These are phyloP conservation scores for Euproctis similis DNA, from an alignment of 2,888 invertebrate species.

Conservation along the genomic window DNA sequence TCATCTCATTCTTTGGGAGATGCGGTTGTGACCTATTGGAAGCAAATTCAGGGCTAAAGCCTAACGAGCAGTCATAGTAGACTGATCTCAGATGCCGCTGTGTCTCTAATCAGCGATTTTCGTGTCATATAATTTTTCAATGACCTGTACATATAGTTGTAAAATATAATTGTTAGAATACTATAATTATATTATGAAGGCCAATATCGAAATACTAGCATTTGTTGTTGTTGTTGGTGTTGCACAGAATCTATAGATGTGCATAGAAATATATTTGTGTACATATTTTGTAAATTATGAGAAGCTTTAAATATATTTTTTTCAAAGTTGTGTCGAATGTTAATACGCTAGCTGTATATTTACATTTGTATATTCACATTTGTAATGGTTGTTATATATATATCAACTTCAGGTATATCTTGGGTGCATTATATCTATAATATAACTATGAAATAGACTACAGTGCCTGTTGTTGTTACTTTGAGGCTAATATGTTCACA, in stretches of 20 bases:
- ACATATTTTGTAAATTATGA: slow-evolving; percentile 49
- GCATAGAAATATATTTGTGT: slow-evolving; percentile 38
- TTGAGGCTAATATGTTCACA: too few relatives aligned
- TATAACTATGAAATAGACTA: too few relatives aligned
- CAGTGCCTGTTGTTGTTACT: too few relatives aligned
- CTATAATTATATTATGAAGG: slow-evolving; percentile 11
- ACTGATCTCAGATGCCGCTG: slow-evolving; percentile 13
- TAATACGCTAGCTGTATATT: slow-evolving; percentile 37
- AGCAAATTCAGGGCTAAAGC: slow-evolving; percentile 9
- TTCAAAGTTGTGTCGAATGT: slow-evolving; percentile 41
- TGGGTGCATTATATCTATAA: slow-evolving; percentile 5
- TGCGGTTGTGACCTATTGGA: slow-evolving; percentile 54
- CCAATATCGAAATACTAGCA: slow-evolving; percentile 12
- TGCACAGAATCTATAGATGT: slow-evolving; percentile 20
- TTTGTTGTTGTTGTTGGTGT: slow-evolving; percentile 9
- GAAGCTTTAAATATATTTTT: slow-evolving; percentile 75
- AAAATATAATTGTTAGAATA: slow-evolving; percentile 21
- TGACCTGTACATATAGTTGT: slow-evolving; percentile 35
- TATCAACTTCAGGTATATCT: slow-evolving; percentile 18
- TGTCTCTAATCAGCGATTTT: slow-evolving; percentile 24
- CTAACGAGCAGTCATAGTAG: too few relatives aligned
- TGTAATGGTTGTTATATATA: slow-evolving; percentile 41
- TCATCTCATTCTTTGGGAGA: slow-evolving; percentile 92
- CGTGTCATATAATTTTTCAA: slow-evolving; percentile 49
- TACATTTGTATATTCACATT: slow-evolving; percentile 40